phyloP scores from a whole-genome alignment of 2,113 vertebrate genomes.

The Sisor rabdophorus region DNA sequence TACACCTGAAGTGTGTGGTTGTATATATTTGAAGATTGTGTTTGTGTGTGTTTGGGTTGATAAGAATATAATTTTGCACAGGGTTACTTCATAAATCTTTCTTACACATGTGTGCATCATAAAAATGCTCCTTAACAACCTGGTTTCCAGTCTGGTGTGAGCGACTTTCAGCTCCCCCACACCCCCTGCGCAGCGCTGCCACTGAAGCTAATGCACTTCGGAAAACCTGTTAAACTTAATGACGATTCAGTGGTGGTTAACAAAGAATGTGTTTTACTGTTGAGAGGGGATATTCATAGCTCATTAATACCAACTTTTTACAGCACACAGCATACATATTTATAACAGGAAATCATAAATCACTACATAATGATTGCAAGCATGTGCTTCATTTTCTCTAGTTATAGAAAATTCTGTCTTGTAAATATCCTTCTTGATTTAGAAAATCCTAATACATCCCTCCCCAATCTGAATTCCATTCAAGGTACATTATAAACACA shows the following conservation, averaged over 20 bases:
- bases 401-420: constrained; percentile 28
- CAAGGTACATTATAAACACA: neutral
- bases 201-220: constrained; percentile 37
- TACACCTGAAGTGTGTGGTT: constrained; percentile 23
- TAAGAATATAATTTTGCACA: constrained; percentile 1
- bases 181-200: constrained; percentile 15
- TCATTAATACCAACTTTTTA: constrained; percentile 42
- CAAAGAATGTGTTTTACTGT: constrained; percentile 48
- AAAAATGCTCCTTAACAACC: constrained; percentile 21
- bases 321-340: constrained; percentile 32
- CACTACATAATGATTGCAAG: constrained; percentile 32
- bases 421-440: constrained; percentile 31
- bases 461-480: neutral
- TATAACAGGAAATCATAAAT: constrained; percentile 40
- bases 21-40: neutral
- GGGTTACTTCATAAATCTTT: constrained; percentile 9
- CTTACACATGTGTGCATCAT: constrained; percentile 16
- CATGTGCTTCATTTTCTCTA: constrained; percentile 31
- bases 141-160: constrained; percentile 19
- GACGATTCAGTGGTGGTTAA: constrained; percentile 43
- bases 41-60: neutral
- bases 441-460: neutral
- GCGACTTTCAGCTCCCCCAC: constrained; percentile 13
- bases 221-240: constrained; percentile 48
- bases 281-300: constrained; percentile 36